A percentile compares a stretch with the other conserved stretches of the same genome.
Evolutionary conservation across 2,797 vertebrate genomes (phyloP).

Genomic region (Poecile montanus): DNA sequence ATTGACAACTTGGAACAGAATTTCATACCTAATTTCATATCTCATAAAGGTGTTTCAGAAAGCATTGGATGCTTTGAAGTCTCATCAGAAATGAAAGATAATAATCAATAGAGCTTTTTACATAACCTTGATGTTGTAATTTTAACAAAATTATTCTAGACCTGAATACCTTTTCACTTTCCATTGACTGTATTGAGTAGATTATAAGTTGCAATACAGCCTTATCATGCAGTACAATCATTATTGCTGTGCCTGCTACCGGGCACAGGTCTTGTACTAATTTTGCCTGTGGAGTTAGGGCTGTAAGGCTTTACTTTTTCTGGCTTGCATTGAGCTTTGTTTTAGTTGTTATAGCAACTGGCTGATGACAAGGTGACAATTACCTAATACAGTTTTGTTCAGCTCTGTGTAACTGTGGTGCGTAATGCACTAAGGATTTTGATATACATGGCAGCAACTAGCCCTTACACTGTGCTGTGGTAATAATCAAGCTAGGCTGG

Average conservation of each 20-base stretch:
- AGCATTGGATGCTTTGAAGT: background rate
- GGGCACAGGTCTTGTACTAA: background rate
- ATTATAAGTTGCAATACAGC: background rate
- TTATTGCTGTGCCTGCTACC: background rate
- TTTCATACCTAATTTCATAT: background rate
- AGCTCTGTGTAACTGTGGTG: background rate
- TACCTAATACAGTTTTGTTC: background rate
- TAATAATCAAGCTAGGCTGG: background rate
- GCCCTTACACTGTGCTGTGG: background rate
- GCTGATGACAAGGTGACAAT: background rate
- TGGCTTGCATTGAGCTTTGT: background rate
- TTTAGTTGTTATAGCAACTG: background rate
- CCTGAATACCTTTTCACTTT: background rate
- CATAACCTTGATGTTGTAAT: background rate
- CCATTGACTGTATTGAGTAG: background rate
- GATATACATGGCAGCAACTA: background rate
- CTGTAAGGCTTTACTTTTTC: background rate
- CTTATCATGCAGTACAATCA: background rate
- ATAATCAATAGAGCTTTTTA: background rate
- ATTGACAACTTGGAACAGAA: background rate
- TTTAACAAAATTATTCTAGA: background rate
- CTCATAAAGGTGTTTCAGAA: background rate
- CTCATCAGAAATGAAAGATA: background rate
- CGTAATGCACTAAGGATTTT: background rate
- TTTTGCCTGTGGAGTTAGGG: background rate